These are phyloP conservation scores for Rhadina sibilatrix DNA, from an alignment of 2,113 vertebrate genomes.

Conservation along the genomic window DNA sequence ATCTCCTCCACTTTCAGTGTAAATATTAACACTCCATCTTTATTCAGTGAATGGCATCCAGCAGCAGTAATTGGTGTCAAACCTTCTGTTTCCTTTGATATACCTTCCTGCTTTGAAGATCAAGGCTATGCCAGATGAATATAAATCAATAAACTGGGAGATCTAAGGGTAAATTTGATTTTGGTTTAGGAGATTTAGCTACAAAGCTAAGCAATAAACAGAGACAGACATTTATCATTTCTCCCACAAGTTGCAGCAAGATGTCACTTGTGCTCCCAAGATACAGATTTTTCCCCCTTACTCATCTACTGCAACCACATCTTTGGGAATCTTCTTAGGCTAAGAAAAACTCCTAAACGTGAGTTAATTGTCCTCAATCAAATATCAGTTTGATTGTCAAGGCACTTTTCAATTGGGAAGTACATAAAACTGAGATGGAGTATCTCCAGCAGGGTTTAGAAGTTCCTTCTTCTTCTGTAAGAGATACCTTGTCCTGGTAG, in stretches of 20 bases:
- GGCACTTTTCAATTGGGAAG: neutral
- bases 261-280: slow-evolving; percentile 3
- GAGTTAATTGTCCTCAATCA: neutral
- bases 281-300: neutral
- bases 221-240: slow-evolving; percentile 9
- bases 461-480: neutral
- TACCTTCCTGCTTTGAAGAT: slow-evolving; percentile 58
- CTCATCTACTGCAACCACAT: neutral
- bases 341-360: neutral
- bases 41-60: slow-evolving; percentile 21
- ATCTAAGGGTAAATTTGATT: neutral
- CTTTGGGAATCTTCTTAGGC: neutral
- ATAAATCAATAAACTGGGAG: slow-evolving; percentile 34
- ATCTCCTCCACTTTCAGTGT: slow-evolving; percentile 19
- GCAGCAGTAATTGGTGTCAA: slow-evolving; percentile 60
- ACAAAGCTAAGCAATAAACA: neutral
- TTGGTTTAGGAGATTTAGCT: slow-evolving; percentile 15
- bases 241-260: neutral
- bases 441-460: neutral
- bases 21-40: slow-evolving; percentile 49
- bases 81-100: slow-evolving; percentile 52
- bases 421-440: neutral
- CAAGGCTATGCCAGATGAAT: slow-evolving; percentile 36
- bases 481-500: neutral
- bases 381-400: neutral